Conservation (phyloP, 2,113 vertebrate species). For the Cyprinodon variegatus region DNA sequence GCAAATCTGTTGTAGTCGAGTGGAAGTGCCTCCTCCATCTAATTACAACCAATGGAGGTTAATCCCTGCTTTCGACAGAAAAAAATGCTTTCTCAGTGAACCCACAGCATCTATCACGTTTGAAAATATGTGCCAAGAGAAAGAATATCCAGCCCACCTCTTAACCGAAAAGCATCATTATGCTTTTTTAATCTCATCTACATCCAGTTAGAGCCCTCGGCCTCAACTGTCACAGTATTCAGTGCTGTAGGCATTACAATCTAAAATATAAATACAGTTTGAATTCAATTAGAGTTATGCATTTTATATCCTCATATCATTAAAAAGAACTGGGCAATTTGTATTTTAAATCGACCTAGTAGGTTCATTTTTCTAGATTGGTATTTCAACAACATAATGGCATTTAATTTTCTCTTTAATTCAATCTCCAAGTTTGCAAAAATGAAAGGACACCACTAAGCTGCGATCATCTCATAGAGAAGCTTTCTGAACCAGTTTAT, state of each 20-base stretch:
- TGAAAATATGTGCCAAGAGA: constrained; percentile 46
- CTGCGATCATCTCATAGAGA: constrained; percentile 34
- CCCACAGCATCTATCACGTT: constrained; percentile 38
- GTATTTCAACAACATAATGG: constrained; percentile 16
- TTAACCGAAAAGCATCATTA: constrained; percentile 40
- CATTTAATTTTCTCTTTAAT: constrained; percentile 45
- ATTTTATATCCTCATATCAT: neutral
- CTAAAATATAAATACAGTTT: neutral
- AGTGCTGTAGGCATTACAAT: neutral
- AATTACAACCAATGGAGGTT: constrained; percentile 74
- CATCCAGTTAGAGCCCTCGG: constrained; percentile 56
- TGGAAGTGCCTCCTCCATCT: constrained; percentile 59
- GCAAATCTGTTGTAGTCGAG: constrained; percentile 55
- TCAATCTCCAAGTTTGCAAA: constrained; percentile 24
- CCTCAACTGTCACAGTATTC: constrained; percentile 19
- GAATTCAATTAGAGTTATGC: neutral
- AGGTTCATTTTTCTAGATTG: neutral
- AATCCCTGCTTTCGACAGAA: constrained; percentile 65
- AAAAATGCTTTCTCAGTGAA: constrained; percentile 23
- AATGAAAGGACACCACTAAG: constrained; percentile 22
- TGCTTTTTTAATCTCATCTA: constrained; percentile 51
- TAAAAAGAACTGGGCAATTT: neutral
- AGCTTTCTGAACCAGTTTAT: constrained; percentile 28
- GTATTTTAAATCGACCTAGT: neutral
- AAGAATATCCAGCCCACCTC: constrained; percentile 50